phyloP scores from a whole-genome alignment of 2,797 vertebrate species.

The Cygnus olor region DNA sequence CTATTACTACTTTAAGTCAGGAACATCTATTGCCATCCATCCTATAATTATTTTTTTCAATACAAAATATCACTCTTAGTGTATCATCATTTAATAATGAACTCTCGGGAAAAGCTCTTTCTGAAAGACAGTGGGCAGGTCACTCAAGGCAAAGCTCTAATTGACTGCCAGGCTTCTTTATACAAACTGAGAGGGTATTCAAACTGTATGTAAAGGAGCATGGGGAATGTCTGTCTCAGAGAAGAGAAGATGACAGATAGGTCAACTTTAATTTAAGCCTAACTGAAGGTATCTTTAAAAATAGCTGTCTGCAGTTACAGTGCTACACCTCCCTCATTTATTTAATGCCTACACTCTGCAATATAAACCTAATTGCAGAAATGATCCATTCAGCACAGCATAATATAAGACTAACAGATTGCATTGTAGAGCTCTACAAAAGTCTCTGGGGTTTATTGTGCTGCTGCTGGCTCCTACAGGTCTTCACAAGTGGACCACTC shows the following conservation, averaged over 20 bases:
- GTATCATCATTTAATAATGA: neutral
- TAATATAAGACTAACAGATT: constrained; percentile 26
- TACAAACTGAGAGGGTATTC: neutral
- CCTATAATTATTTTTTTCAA: constrained; percentile 26
- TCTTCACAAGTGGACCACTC: neutral
- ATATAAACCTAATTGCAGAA: constrained; percentile 45
- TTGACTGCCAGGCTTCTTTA: neutral
- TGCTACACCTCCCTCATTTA: constrained; percentile 19
- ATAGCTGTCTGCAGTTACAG: constrained; percentile 8
- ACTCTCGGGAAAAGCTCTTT: neutral
- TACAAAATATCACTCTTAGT: neutral
- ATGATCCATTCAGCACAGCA: constrained; percentile 24
- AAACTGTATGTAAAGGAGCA: neutral
- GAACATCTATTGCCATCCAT: constrained; percentile 7
- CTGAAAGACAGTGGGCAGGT: constrained; percentile 6
- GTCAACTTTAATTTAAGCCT: constrained; percentile 24
- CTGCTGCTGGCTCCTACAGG: neutral
- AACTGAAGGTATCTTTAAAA: constrained; percentile 13
- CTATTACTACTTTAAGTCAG: neutral
- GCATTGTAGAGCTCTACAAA: neutral
- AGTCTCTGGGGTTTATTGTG: neutral
- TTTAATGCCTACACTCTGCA: constrained; percentile 18
- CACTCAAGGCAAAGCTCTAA: constrained; percentile 26
- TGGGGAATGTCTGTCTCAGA: neutral
- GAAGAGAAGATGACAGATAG: constrained; percentile 37